Conservation (phyloP, 2,888 invertebrate genomes). For the Drosophila setosimentum region DNA sequence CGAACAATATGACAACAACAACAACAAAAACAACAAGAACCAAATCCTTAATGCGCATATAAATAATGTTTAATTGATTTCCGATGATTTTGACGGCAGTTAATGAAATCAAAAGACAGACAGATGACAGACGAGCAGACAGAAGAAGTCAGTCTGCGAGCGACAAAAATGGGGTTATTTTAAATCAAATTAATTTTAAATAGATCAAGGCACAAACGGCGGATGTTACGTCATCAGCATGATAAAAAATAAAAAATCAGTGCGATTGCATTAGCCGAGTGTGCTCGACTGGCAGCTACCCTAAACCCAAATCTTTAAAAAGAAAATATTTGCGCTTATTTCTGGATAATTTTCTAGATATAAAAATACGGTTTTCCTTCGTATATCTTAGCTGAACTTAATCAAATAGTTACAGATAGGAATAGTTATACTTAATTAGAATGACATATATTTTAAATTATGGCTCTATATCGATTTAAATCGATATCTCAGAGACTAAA, state of each 20-base stretch:
- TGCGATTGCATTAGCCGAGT: background rate
- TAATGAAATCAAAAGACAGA: conserved; percentile 49
- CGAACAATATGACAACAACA: conserved; percentile 15
- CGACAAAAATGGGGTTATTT: conserved; percentile 17
- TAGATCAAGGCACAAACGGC: conserved; percentile 32
- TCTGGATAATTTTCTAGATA: background rate
- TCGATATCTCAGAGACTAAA: too few species aligned
- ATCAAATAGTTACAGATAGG: background rate
- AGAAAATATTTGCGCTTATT: background rate
- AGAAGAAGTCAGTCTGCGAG: background rate
- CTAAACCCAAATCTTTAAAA: background rate
- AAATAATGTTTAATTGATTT: conserved; percentile 75
- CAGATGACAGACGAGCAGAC: background rate
- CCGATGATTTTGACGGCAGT: conserved; percentile 44
- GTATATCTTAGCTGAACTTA: too few species aligned
- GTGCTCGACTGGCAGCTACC: background rate
- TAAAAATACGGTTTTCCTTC: background rate
- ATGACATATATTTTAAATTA: background rate
- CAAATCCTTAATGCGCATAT: conserved; percentile 19
- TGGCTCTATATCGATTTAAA: too few species aligned
- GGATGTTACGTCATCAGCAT: conserved; percentile 38
- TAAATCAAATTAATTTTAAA: conserved; percentile 38
- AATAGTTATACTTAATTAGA: background rate
- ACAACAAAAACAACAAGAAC: conserved; percentile 13
- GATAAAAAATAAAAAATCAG: background rate